Evolutionary conservation across 2,888 invertebrate genomes (phyloP).

Genomic region (Pachycephus smyrnensis): DNA sequence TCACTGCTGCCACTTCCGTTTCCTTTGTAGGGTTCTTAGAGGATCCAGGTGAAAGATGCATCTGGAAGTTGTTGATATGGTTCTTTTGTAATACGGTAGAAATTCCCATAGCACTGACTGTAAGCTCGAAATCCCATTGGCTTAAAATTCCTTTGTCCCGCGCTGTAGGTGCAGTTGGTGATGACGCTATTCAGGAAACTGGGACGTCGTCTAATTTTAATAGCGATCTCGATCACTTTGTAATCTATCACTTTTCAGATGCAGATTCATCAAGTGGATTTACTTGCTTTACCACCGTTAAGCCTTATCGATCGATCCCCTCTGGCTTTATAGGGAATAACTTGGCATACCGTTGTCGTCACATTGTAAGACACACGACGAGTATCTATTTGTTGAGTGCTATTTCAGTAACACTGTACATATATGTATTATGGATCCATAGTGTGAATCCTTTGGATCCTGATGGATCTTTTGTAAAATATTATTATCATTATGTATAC

Average conservation of each 20-base stretch:
- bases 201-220: background rate
- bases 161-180: background rate
- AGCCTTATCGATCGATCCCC: background rate
- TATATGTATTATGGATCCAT: background rate
- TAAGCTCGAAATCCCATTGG: background rate
- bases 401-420: background rate
- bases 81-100: background rate
- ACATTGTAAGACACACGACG: background rate
- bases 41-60: background rate
- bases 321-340: background rate
- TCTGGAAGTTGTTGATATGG: background rate
- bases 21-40: background rate
- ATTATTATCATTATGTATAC: background rate
- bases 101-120: background rate
- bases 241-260: background rate
- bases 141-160: background rate
- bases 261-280: background rate
- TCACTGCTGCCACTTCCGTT: background rate
- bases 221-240: background rate
- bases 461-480: background rate
- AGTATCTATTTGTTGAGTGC: background rate
- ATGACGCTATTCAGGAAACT: background rate
- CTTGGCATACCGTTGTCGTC: background rate
- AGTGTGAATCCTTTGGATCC: background rate
- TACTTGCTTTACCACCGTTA: background rate